phyloP scores from a whole-genome alignment of 2,888 invertebrate genomes.

The Acrobasis repandana region DNA sequence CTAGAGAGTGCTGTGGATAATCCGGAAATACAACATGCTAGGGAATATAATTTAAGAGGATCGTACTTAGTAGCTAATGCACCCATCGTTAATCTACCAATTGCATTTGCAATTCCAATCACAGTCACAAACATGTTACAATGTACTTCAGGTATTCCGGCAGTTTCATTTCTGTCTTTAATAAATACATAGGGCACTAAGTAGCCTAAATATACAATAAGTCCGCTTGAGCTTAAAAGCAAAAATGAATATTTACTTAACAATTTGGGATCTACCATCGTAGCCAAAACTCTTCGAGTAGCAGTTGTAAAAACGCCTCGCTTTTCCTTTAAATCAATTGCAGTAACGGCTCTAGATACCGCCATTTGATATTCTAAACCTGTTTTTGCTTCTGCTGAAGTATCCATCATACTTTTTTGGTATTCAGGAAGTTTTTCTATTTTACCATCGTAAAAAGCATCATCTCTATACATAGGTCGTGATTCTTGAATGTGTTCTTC shows the following conservation, averaged over 20 bases:
- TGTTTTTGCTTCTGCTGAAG: constrained; percentile 50
- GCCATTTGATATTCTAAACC: constrained; percentile 75
- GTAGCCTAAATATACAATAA: constrained; percentile 59
- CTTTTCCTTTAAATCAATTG: constrained; percentile 60
- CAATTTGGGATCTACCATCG: constrained; percentile 71
- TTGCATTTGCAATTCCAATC: constrained; percentile 59
- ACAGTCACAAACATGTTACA: constrained; percentile 64
- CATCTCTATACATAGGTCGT: constrained; percentile 74
- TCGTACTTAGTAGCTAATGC: constrained; percentile 56
- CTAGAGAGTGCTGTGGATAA: constrained; percentile 53
- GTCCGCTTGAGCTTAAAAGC: constrained; percentile 53
- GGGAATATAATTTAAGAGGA: constrained; percentile 48
- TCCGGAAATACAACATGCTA: constrained; percentile 50
- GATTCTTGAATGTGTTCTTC: constrained; percentile 62
- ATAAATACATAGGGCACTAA: constrained; percentile 68
- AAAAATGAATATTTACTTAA: constrained; percentile 60
- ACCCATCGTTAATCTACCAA: constrained; percentile 60
- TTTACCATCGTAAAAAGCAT: constrained; percentile 69
- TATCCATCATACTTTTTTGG: constrained; percentile 63
- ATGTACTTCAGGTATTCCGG: constrained; percentile 53
- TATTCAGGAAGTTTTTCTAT: constrained; percentile 61
- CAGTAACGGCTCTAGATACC: constrained; percentile 68
- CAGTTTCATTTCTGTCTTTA: constrained; percentile 53
- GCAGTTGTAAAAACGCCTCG: constrained; percentile 69
- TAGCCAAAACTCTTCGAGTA: constrained; percentile 66